These are phyloP conservation scores for Hemistola chrysoprasaria DNA, from an alignment of 2,888 invertebrate genomes.

Conservation along the genomic window DNA sequence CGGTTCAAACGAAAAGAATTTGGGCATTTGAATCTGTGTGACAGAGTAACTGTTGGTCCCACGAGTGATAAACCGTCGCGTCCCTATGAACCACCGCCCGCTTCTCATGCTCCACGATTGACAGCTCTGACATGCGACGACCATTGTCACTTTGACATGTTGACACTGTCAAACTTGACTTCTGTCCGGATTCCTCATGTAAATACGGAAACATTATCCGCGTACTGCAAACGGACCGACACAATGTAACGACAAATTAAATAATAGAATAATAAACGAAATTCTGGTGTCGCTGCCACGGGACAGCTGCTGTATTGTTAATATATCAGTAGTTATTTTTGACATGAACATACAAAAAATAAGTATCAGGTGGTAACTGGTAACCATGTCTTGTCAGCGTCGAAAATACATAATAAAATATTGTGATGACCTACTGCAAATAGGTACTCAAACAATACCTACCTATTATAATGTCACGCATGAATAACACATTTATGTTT, in stretches of 20 bases:
- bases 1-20: conserved; percentile 55
- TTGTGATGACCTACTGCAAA: too few species aligned
- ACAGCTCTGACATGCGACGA: conserved; percentile 75
- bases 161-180: conserved; percentile 80
- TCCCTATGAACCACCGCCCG: conserved; percentile 53
- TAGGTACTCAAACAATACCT: too few species aligned
- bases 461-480: too few species aligned
- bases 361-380: not conserved
- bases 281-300: conserved; percentile 40
- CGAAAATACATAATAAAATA: conserved; percentile 1
- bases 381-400: not conserved
- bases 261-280: conserved; percentile 74
- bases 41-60: conserved; percentile 48
- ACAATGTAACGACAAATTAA: conserved; percentile 79
- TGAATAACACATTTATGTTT: too few species aligned
- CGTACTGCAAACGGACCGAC: conserved; percentile 37
- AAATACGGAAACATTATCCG: conserved; percentile 77
- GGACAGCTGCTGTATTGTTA: conserved; percentile 59
- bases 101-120: conserved; percentile 74
- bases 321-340: conserved; percentile 25
- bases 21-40: conserved; percentile 48
- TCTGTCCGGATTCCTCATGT: conserved; percentile 75
- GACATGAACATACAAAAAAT: conserved; percentile 33
- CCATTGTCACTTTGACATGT: conserved; percentile 78
- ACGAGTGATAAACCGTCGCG: conserved; percentile 46